Evolutionary conservation across 2,888 invertebrate species (phyloP), one percentile per base, ranked within the genome.

Genomic region (Eulithis prunata): DNA sequence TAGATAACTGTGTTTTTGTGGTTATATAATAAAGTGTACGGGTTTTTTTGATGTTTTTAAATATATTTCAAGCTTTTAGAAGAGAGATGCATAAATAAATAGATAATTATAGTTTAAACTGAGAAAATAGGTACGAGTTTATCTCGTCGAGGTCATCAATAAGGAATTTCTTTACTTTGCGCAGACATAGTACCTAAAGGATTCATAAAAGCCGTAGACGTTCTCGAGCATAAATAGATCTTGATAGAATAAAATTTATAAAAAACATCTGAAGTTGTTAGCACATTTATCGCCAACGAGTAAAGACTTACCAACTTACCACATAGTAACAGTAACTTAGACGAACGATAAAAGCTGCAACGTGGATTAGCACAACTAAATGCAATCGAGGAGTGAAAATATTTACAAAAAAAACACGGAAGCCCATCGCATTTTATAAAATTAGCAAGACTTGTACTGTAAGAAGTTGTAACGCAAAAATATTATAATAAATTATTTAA

Each of bases 381-480:
- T 76, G 64, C 69, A 70, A 73, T 70, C 68, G 71, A 70, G 69
- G 63, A 62, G 67, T 69, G 64, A 73, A 69, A 75, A 71, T 75
- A 78, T 75, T 71, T 75, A 71, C 76, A 77, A 72, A 81, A 77
- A 78, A 76, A 81, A 77, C 77, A 80, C 80, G 71, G 81, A 82
- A 89, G 88, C 88, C 85, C 87, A 87, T 82, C 72, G 86, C 84
- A 87, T 80, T 81, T 83, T 79, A 81, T 80, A 73, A 71, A 75
- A 58, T 62, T 64, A 76, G 78, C 77, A 76, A 75, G 64, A 77
- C 77, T 78, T 81, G 81, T 81, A 82, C 81, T 81, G 80, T 32
- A 43, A 36, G 53, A 58, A 59, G 41, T 11, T 46, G 14, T 13
- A 10, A 28, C 4, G 2, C 12, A 5, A 28, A 4, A 5, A 10